phyloP scores from a whole-genome alignment of 2,113 vertebrate species.

The Pampusana beccarii region DNA sequence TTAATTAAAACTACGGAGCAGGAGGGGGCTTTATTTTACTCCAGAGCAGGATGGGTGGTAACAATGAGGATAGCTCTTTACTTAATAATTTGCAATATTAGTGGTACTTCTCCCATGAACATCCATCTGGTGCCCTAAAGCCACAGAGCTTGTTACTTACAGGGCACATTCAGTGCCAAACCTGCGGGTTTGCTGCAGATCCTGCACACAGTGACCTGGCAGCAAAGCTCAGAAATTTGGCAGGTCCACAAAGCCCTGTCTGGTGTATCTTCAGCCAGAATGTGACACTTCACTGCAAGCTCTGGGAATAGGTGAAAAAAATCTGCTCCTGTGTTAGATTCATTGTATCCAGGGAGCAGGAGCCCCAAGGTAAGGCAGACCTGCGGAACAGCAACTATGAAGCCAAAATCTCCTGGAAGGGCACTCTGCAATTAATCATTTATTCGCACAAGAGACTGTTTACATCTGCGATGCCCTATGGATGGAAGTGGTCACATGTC shows the following conservation, averaged over 20 bases:
- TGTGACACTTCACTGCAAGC: not conserved
- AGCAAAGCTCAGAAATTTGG: not conserved
- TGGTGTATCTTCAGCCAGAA: not conserved
- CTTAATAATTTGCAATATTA: not conserved
- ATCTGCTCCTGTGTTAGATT: accelerated
- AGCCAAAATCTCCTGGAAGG: not conserved
- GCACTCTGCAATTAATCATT: not conserved
- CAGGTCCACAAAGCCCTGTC: not conserved
- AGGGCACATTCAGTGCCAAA: accelerated
- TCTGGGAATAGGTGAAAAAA: not conserved
- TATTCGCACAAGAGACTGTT: not conserved
- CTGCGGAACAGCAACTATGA: not conserved
- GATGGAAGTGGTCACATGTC: not conserved
- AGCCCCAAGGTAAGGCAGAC: not conserved
- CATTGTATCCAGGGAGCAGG: not conserved
- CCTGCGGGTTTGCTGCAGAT: not conserved
- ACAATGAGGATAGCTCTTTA: not conserved
- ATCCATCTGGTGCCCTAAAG: not conserved
- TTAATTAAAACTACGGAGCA: not conserved
- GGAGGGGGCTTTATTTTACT: not conserved
- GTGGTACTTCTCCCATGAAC: not conserved
- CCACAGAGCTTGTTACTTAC: not conserved
- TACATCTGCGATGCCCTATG: not conserved
- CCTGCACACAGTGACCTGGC: not conserved
- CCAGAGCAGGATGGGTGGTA: not conserved